A percentile compares a stretch with the other conserved stretches of the same genome.
phyloP scores from a whole-genome alignment of 2,888 invertebrate species.

The Drosophila suboccidentalis region DNA sequence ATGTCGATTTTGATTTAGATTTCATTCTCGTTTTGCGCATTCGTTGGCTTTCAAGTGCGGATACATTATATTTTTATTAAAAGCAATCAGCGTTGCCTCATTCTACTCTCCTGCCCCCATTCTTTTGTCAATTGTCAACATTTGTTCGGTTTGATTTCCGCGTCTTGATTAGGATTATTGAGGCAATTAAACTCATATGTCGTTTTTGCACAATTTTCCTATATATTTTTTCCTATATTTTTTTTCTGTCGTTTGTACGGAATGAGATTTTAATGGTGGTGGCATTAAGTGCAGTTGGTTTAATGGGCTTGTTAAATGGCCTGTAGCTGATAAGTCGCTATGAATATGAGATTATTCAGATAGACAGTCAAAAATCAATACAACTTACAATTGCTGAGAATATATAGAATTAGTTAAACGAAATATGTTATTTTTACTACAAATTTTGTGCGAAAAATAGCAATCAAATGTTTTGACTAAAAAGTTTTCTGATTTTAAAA shows the following conservation, averaged over 20 bases:
- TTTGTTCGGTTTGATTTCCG: constrained; percentile 59
- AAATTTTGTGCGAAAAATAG: too few relatives aligned
- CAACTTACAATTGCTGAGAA: not conserved
- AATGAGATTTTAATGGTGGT: constrained; percentile 29
- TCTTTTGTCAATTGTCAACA: constrained; percentile 55
- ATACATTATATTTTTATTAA: constrained; percentile 81
- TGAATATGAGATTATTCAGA: constrained; percentile 25
- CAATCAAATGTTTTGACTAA: too few relatives aligned
- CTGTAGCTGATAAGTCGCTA: constrained; percentile 19
- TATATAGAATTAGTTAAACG: not conserved
- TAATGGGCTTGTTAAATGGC: constrained; percentile 40
- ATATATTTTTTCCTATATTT: constrained; percentile 29
- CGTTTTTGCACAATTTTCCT: constrained; percentile 59
- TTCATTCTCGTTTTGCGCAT: constrained; percentile 39
- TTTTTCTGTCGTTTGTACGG: constrained; percentile 14
- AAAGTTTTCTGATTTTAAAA: too few relatives aligned
- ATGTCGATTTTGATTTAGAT: constrained; percentile 44
- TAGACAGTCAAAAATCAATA: constrained; percentile 5
- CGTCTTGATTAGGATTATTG: constrained; percentile 70
- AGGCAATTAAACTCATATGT: constrained; percentile 81
- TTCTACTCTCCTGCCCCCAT: constrained; percentile 9
- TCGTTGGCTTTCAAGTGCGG: constrained; percentile 59
- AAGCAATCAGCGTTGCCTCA: constrained; percentile 68
- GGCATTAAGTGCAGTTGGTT: constrained; percentile 27
- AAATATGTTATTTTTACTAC: too few relatives aligned